Percentiles rank a stretch among this genome's conserved stretches.
Conservation (phyloP, 2,888 invertebrate species). For the Notodromas monacha region DNA sequence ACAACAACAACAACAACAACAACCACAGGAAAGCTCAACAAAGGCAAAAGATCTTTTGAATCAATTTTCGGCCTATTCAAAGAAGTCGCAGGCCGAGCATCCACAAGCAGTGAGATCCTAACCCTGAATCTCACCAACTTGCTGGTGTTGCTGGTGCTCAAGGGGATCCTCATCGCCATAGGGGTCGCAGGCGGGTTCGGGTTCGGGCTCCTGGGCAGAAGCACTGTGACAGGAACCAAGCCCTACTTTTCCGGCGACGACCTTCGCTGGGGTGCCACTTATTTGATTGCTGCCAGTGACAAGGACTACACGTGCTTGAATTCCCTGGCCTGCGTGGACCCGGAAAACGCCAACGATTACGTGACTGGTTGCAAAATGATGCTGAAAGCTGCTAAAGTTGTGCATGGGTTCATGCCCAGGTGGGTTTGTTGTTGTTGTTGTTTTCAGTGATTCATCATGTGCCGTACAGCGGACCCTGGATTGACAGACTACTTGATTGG, state of each 20-base stretch:
- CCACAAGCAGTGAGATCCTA: slow-evolving; percentile 23
- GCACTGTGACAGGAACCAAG: background rate
- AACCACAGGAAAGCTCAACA: no score
- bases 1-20: no score
- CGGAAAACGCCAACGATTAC: slow-evolving; percentile 34
- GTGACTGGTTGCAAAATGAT: slow-evolving; percentile 40
- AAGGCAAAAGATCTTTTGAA: no score
- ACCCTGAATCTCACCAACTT: slow-evolving; percentile 51
- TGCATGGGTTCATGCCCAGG: background rate
- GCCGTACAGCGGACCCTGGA: no score
- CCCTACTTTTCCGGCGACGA: background rate
- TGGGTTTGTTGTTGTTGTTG: no score
- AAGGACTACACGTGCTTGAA: slow-evolving; percentile 34
- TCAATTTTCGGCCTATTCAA: slow-evolving; percentile 8
- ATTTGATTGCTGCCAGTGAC: background rate
- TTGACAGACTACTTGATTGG: no score
- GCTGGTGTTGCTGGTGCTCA: slow-evolving; percentile 39
- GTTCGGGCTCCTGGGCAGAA: slow-evolving; percentile 22
- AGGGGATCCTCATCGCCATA: slow-evolving; percentile 27
- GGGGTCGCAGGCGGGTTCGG: slow-evolving; percentile 21
- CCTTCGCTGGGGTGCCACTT: background rate
- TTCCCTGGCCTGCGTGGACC: slow-evolving; percentile 37
- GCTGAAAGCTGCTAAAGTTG: slow-evolving; percentile 28
- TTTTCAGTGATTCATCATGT: no score
- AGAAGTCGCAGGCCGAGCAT: slow-evolving; percentile 9